Evolutionary conservation across 2,888 invertebrate genomes (phyloP).

Genomic region (Trachelus iudaicus): DNA sequence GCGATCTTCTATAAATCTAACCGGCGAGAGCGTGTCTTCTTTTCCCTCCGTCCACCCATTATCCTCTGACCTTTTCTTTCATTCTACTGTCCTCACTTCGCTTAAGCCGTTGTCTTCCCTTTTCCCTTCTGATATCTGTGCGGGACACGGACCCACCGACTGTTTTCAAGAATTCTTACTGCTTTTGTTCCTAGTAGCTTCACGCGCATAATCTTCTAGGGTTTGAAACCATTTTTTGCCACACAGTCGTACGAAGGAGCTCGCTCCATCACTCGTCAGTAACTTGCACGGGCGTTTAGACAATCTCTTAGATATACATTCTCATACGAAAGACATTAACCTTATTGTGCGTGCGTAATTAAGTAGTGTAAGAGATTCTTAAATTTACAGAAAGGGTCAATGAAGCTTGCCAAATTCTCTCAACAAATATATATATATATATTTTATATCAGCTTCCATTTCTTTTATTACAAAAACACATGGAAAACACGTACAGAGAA

Average conservation of each 20-base stretch:
- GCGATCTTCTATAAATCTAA: neutral
- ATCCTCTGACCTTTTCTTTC: neutral
- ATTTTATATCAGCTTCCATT: slow-evolving; percentile 36
- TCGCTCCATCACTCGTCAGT: neutral
- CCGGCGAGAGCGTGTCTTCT: neutral
- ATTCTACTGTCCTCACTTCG: too few relatives aligned
- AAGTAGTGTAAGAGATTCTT: too few relatives aligned
- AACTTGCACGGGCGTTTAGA: too few relatives aligned
- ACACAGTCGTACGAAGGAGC: neutral
- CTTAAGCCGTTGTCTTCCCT: neutral
- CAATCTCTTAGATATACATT: too few relatives aligned
- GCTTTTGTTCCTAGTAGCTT: neutral
- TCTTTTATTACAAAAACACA: slow-evolving; percentile 52
- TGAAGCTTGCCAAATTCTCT: slow-evolving; percentile 21
- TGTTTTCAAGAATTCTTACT: neutral
- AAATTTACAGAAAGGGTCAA: too few relatives aligned
- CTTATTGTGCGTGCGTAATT: too few relatives aligned
- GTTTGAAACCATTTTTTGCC: slow-evolving; percentile 6
- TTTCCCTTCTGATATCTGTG: neutral
- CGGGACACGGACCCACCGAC: neutral
- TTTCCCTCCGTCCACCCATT: neutral
- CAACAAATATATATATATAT: slow-evolving; percentile 53
- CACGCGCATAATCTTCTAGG: slow-evolving; percentile 7
- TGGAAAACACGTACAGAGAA: slow-evolving; percentile 52
- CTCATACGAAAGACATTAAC: too few relatives aligned